These are phyloP conservation scores for Campylorhamphus procurvoides DNA, from an alignment of 2,113 vertebrate species.

Conservation along the genomic window DNA sequence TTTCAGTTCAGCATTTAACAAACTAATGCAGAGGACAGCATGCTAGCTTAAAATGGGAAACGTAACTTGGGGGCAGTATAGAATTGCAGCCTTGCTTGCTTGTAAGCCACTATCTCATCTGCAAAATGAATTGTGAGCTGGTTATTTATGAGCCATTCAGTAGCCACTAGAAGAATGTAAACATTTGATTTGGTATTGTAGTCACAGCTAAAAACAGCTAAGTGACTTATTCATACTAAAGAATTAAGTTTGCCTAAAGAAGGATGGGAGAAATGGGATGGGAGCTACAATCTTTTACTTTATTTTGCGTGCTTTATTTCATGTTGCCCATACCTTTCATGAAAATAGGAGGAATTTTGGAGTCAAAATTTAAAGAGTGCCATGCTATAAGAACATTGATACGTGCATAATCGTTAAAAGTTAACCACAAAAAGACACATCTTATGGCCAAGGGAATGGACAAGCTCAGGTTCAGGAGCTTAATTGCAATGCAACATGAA, in stretches of 20 bases:
- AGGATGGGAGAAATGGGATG: background rate
- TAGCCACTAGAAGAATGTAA: background rate
- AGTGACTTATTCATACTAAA: background rate
- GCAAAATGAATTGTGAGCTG: background rate
- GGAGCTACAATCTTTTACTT: background rate
- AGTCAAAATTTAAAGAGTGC: background rate
- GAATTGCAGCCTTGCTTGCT: background rate
- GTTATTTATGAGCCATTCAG: background rate
- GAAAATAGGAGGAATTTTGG: background rate
- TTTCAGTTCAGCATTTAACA: background rate
- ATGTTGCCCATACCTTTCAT: no score
- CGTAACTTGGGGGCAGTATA: fast-evolving
- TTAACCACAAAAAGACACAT: background rate
- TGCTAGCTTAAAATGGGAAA: background rate
- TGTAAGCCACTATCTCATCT: background rate
- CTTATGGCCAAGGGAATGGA: background rate
- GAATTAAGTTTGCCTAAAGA: background rate
- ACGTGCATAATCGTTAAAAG: background rate
- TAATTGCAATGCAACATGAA: background rate
- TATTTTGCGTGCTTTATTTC: background rate
- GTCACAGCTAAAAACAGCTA: background rate
- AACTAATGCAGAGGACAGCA: background rate
- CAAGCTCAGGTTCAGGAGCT: background rate
- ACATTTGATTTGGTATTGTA: background rate
- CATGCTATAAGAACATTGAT: background rate